These are phyloP conservation scores for Paracentrotus lividus DNA, from an alignment of 53 echinoderm and acorn worm species.

Conservation along the genomic window DNA sequence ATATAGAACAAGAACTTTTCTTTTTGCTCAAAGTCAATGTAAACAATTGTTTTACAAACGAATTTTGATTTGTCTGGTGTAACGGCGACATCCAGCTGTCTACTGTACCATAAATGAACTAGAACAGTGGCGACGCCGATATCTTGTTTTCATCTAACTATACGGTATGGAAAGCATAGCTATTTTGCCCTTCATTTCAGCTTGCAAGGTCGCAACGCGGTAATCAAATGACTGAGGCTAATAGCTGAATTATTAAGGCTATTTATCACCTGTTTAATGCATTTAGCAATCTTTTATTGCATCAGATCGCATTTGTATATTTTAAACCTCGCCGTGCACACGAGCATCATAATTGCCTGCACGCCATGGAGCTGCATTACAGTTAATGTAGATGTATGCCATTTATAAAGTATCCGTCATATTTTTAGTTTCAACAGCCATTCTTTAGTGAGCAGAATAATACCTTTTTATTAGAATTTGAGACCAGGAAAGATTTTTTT, in stretches of 20 bases:
- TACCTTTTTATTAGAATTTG: not conserved
- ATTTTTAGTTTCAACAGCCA: not conserved
- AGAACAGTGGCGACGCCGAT: not conserved
- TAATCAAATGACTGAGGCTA: constrained; percentile 54
- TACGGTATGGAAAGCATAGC: not conserved
- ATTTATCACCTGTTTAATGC: constrained; percentile 59
- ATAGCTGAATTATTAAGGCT: constrained; percentile 49
- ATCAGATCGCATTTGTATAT: not conserved
- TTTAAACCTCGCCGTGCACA: not conserved
- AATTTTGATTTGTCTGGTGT: not conserved
- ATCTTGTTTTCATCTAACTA: not conserved
- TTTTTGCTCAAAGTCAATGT: not conserved
- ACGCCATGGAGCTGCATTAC: not conserved
- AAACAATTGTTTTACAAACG: not conserved
- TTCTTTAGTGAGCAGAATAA: not conserved
- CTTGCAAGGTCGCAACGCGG: constrained; percentile 26
- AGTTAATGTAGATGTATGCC: not conserved
- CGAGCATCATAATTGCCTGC: constrained; percentile 9
- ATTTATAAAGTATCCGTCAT: not conserved
- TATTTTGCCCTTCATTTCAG: constrained; percentile 23
- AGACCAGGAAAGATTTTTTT: not conserved
- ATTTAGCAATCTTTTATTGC: constrained; percentile 41
- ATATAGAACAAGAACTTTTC: no score
- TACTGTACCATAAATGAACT: not conserved
- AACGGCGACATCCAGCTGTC: not conserved